phyloP scores from a whole-genome alignment of 2,113 vertebrate species.

The Fukomys damarensis region DNA sequence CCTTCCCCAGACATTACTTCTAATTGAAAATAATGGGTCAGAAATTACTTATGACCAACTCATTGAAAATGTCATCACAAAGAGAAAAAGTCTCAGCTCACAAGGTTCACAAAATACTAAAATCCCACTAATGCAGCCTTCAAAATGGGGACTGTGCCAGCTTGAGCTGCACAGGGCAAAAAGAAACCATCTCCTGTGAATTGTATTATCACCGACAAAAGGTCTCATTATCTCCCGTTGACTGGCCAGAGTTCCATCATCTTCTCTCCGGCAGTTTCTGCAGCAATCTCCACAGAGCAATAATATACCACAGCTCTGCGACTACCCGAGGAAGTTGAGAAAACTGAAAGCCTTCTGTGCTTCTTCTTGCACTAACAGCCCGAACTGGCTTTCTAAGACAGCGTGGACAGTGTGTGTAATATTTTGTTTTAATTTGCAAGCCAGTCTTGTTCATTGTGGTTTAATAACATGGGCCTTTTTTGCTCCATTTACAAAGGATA shows the following conservation, averaged over 20 bases:
- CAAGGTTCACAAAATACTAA: slow-evolving; percentile 50
- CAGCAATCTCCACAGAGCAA: not conserved
- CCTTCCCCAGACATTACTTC: not conserved
- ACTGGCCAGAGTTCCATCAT: slow-evolving; percentile 29
- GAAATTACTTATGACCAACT: not conserved
- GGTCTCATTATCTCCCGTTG: slow-evolving; percentile 58
- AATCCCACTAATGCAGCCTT: slow-evolving; percentile 10
- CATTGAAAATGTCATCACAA: not conserved
- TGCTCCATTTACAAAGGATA: slow-evolving; percentile 39
- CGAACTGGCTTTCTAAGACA: slow-evolving; percentile 28
- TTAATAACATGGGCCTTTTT: slow-evolving; percentile 62
- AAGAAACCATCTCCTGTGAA: slow-evolving; percentile 42
- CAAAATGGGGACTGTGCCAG: not conserved
- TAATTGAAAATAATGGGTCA: not conserved
- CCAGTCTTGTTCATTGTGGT: slow-evolving; percentile 40
- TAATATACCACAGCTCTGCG: not conserved
- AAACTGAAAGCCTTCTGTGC: slow-evolving; percentile 53
- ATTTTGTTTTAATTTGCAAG: slow-evolving; percentile 68
- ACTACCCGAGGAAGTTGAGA: slow-evolving; percentile 4
- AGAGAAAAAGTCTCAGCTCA: not conserved
- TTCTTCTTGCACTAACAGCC: slow-evolving; percentile 23
- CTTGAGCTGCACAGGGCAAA: not conserved
- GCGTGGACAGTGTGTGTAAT: not conserved
- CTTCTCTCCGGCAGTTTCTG: not conserved
- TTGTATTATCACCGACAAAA: slow-evolving; percentile 7